Conservation (phyloP, 2,113 vertebrate species). For the Sorex fumeus region DNA sequence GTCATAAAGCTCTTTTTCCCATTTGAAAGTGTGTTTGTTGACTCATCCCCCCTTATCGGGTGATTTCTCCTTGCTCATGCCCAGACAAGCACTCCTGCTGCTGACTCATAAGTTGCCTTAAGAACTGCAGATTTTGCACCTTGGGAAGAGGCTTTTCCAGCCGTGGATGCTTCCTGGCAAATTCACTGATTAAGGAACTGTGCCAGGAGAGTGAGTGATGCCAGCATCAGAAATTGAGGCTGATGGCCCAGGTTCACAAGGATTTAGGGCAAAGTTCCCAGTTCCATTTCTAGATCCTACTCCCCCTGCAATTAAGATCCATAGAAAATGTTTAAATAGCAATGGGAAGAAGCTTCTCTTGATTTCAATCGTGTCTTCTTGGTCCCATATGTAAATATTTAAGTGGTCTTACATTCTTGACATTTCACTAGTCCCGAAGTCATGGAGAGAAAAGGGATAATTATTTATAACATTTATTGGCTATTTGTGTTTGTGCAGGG, state of each 20-base stretch:
- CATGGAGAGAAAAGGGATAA: not conserved
- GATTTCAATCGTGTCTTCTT: not conserved
- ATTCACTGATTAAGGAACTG: not conserved
- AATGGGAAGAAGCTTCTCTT: slow-evolving; percentile 18
- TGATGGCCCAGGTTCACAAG: not conserved
- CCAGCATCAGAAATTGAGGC: slow-evolving; percentile 33
- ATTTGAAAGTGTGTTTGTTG: not conserved
- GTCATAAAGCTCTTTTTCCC: rapidly evolving
- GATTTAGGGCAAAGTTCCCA: not conserved
- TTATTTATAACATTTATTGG: not conserved
- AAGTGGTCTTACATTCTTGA: not conserved
- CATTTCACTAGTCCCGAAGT: not conserved
- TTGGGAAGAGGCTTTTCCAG: not conserved
- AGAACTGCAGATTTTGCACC: not conserved
- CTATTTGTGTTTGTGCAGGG: not conserved
- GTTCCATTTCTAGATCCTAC: not conserved
- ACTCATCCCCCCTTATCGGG: not conserved
- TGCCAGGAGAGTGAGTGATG: not conserved
- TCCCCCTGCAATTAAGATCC: not conserved
- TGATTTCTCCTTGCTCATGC: not conserved
- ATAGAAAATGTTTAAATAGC: slow-evolving; percentile 51
- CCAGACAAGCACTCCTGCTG: not conserved
- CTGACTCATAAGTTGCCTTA: slow-evolving; percentile 44
- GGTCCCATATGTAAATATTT: no score
- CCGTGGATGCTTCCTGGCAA: not conserved